These are phyloP conservation scores for Aphelinus certus DNA, from an alignment of 1,140 invertebrate species.

Conservation along the genomic window DNA sequence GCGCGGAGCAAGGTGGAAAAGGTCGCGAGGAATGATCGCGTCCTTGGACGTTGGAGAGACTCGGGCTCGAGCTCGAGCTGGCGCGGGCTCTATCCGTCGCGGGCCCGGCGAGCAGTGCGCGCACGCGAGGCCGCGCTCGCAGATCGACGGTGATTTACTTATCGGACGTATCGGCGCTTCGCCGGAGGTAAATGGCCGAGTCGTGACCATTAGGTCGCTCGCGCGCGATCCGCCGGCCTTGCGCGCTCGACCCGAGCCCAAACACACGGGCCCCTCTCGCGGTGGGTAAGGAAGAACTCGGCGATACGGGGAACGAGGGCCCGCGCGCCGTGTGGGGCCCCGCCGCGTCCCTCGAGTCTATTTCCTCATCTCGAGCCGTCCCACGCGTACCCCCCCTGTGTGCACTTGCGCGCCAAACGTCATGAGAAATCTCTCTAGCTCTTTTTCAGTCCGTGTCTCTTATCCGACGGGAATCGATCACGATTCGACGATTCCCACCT, in stretches of 20 bases:
- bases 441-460: not conserved
- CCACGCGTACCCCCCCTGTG: conserved; percentile 9
- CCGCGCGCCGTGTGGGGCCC: conserved; percentile 53
- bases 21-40: not conserved
- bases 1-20: not conserved
- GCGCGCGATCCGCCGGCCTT: conserved; percentile 80
- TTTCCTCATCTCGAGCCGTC: not conserved
- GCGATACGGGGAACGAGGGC: conserved; percentile 48
- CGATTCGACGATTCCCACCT: conserved; percentile 40
- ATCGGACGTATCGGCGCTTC: conserved; percentile 63
- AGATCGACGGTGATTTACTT: conserved; percentile 66
- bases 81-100: too few relatives aligned
- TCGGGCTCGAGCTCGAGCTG: too few relatives aligned
- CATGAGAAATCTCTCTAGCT: conserved; percentile 26
- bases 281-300: conserved; percentile 37
- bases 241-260: conserved; percentile 40
- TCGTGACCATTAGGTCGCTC: conserved; percentile 68
- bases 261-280: conserved; percentile 12
- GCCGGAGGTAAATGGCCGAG: conserved; percentile 66
- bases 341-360: conserved; percentile 16
- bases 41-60: too few relatives aligned
- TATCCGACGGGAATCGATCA: conserved; percentile 12
- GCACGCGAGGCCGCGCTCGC: conserved; percentile 51
- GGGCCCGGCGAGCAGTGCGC: conserved; percentile 30
- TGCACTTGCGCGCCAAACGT: not conserved